Evolutionary conservation across 2,113 vertebrate genomes (phyloP).

Genomic region (mouse (Mus musculus)): DNA sequence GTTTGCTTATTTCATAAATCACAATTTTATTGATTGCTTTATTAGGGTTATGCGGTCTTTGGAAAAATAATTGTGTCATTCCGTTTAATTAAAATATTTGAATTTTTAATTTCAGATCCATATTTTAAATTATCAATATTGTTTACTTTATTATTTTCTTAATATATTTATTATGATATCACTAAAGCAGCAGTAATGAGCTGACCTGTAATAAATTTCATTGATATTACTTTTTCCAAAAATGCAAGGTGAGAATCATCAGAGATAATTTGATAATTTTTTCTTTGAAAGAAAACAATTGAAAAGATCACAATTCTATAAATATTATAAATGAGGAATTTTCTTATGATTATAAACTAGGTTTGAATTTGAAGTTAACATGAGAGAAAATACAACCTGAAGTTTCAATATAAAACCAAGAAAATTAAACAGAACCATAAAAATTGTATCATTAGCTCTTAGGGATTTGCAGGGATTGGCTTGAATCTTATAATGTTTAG

Average conservation of each 20-base stretch:
- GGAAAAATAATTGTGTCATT: not conserved
- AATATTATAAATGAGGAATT: not conserved
- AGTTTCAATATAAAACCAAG: not conserved
- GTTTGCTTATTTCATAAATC: not conserved
- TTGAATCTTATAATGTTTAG: not conserved
- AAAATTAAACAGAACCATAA: not conserved
- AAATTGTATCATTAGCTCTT: not conserved
- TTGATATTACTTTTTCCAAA: not conserved
- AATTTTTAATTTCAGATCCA: not conserved
- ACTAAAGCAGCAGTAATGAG: not conserved
- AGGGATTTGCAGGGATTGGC: not conserved
- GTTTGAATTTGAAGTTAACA: not conserved
- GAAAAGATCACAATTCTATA: not conserved
- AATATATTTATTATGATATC: not conserved
- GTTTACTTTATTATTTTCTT: not conserved
- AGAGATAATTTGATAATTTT: not conserved
- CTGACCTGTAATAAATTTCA: not conserved
- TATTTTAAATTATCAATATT: not conserved
- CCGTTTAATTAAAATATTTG: not conserved
- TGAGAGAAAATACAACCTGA: not conserved
- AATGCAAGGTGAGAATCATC: not conserved
- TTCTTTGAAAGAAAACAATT: not conserved
- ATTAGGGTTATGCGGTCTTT: fast-evolving
- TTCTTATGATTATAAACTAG: not conserved
- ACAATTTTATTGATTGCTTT: not conserved